These are phyloP conservation scores for Bucco capensis DNA, from an alignment of 2,113 vertebrate species.

Conservation along the genomic window DNA sequence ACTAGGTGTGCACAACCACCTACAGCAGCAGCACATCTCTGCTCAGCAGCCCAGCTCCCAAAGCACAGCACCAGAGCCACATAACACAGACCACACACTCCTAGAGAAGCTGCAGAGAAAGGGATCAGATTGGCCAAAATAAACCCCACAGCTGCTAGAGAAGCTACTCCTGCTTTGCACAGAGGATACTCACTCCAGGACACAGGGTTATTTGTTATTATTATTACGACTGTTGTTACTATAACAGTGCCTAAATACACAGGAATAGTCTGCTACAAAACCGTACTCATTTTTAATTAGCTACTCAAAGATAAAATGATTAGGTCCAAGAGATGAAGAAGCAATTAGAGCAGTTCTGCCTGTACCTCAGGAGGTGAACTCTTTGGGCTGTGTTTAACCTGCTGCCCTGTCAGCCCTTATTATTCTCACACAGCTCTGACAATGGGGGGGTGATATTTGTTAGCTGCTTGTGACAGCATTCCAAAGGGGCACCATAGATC, in stretches of 20 bases:
- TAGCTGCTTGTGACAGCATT: conserved; percentile 73
- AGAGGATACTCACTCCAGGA: background rate
- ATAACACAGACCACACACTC: background rate
- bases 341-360: background rate
- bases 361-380: background rate
- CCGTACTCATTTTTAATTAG: background rate
- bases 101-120: background rate
- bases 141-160: rapidly evolving
- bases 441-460: conserved; percentile 53
- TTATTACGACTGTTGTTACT: too few relatives aligned
- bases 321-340: background rate
- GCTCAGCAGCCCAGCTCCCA: background rate
- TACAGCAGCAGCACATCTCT: background rate
- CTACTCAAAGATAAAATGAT: background rate
- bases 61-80: background rate
- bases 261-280: too few relatives aligned
- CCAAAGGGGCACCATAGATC: conserved; percentile 81
- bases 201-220: too few relatives aligned
- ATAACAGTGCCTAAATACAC: too few relatives aligned
- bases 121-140: background rate
- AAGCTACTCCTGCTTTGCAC: background rate
- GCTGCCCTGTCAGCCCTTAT: conserved; percentile 15
- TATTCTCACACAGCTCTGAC: conserved; percentile 56
- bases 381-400: background rate
- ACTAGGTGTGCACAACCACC: background rate